A percentile compares a stretch with the other conserved stretches of the same genome.
Evolutionary conservation across 1,140 invertebrate species (phyloP).

Genomic region (Philotrypesis tridentata): DNA sequence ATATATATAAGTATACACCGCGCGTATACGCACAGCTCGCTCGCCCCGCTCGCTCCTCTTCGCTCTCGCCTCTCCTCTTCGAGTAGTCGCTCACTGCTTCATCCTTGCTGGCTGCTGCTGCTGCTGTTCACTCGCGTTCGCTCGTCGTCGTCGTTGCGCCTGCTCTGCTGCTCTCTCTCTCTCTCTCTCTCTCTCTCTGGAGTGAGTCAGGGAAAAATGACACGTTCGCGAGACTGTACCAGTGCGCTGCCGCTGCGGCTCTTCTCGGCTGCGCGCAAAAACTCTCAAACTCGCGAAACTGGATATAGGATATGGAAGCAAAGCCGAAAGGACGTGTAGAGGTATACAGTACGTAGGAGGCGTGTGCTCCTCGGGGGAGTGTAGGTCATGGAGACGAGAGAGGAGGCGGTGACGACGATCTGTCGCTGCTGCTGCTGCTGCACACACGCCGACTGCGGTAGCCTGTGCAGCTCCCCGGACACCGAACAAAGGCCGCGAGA

Average conservation of each 20-base stretch:
- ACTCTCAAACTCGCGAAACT: not conserved
- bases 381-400: not conserved
- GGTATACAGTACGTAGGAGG: not conserved
- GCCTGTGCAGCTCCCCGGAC: not conserved
- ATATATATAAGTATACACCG: too few species aligned
- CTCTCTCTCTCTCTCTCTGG: slow-evolving; percentile 17
- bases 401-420: not conserved
- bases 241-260: too few species aligned
- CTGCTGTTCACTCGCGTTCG: not conserved
- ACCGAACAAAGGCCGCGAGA: not conserved
- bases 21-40: not conserved
- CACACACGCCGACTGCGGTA: too few species aligned
- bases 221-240: not conserved
- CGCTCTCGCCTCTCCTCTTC: not conserved
- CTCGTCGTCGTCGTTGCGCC: too few species aligned
- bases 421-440: not conserved
- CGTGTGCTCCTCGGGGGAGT: too few species aligned
- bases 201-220: not conserved
- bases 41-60: not conserved
- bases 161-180: too few species aligned
- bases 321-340: not conserved
- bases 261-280: not conserved
- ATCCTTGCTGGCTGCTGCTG: not conserved
- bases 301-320: not conserved
- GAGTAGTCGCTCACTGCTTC: not conserved